A percentile compares a stretch with the other conserved stretches of the same genome.
phyloP scores from a whole-genome alignment of 1,140 invertebrate species.

The Phthorimaea operculella region DNA sequence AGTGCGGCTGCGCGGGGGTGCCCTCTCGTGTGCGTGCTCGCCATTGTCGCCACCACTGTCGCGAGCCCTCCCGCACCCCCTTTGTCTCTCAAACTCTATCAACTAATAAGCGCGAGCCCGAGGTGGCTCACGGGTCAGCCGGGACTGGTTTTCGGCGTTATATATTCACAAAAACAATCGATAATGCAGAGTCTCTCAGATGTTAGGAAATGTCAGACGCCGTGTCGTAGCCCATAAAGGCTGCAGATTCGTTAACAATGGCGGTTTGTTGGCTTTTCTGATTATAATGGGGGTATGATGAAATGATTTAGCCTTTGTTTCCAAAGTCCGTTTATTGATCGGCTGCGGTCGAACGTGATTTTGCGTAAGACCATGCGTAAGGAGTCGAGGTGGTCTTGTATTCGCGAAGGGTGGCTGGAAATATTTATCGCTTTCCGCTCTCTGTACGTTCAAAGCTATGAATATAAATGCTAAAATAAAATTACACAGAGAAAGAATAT shows the following conservation, averaged over 20 bases:
- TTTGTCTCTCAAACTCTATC: slow-evolving; percentile 4
- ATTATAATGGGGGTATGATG: too few relatives aligned
- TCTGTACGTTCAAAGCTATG: too few relatives aligned
- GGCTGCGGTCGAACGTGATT: too few relatives aligned
- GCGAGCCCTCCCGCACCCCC: slow-evolving; percentile 28
- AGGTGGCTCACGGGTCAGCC: slow-evolving; percentile 28
- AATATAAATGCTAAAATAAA: too few relatives aligned
- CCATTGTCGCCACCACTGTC: slow-evolving; percentile 29
- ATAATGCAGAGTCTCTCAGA: slow-evolving; percentile 54
- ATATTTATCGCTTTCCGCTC: too few relatives aligned
- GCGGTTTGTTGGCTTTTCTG: background rate
- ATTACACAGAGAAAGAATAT: too few relatives aligned
- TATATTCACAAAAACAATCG: slow-evolving; percentile 60
- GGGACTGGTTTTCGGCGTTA: slow-evolving; percentile 22
- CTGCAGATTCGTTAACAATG: background rate
- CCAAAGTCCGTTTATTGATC: too few relatives aligned
- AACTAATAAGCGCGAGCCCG: background rate
- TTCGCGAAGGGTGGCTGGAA: too few relatives aligned
- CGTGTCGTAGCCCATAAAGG: slow-evolving; percentile 41
- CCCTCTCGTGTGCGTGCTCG: slow-evolving; percentile 40
- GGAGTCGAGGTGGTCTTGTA: too few relatives aligned
- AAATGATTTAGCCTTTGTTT: too few relatives aligned
- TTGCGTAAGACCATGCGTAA: too few relatives aligned
- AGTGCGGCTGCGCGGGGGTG: slow-evolving; percentile 46
- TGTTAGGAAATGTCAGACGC: slow-evolving; percentile 58